phyloP scores from a whole-genome alignment of 2,797 vertebrate species.

The Pteropus rufus region DNA sequence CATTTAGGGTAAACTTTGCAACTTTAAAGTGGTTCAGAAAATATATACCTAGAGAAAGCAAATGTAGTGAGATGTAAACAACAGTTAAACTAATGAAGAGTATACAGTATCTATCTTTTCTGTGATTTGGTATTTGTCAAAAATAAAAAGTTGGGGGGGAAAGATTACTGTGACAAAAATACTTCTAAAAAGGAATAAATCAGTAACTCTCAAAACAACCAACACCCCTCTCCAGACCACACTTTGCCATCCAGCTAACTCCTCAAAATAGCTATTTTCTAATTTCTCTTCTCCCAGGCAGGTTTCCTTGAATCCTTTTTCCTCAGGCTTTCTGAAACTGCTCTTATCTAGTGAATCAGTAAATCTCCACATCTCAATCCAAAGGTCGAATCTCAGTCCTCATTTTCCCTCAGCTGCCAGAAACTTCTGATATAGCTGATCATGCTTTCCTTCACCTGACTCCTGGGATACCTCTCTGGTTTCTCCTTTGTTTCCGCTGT shows the following conservation, averaged over 20 bases:
- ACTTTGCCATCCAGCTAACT: not conserved
- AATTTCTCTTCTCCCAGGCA: not conserved
- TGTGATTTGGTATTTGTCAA: not conserved
- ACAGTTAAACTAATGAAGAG: not conserved
- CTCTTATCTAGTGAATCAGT: not conserved
- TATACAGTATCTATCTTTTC: not conserved
- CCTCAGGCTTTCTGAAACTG: not conserved
- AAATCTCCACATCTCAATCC: not conserved
- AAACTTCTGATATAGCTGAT: not conserved
- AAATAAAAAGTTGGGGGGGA: not conserved
- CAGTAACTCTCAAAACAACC: not conserved
- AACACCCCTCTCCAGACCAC: not conserved
- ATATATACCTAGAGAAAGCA: not conserved
- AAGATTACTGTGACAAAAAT: not conserved
- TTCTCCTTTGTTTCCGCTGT: not conserved
- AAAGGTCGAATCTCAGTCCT: not conserved
- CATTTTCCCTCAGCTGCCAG: not conserved
- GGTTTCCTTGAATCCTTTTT: not conserved
- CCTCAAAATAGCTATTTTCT: not conserved
- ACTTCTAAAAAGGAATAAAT: not conserved
- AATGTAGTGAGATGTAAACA: not conserved
- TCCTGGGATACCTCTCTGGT: too few relatives aligned
- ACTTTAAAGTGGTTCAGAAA: conserved; percentile 2
- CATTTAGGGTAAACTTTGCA: not conserved
- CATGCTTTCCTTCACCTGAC: not conserved